phyloP scores from a whole-genome alignment of 2,888 invertebrate species.

The Pollenia amentaria region DNA sequence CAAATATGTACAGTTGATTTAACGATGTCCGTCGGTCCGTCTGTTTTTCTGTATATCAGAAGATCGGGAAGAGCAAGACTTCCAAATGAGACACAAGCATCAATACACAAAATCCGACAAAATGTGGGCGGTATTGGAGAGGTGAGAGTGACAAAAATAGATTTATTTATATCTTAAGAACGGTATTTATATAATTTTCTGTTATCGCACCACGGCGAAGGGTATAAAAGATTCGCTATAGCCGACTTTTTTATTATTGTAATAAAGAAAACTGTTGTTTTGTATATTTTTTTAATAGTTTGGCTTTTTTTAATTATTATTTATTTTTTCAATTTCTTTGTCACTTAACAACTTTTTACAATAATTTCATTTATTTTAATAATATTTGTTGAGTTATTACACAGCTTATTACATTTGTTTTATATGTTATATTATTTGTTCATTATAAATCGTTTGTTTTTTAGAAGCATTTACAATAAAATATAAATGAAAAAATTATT shows the following conservation, averaged over 20 bases:
- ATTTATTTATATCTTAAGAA: no score
- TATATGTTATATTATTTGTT: slow-evolving; percentile 47
- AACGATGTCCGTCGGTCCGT: no score
- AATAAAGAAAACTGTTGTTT: slow-evolving; percentile 22
- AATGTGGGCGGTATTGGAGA: no score
- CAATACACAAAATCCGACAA: no score
- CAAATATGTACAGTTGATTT: no score
- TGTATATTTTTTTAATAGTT: slow-evolving; percentile 58
- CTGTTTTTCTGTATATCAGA: no score
- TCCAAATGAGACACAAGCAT: no score
- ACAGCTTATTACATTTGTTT: slow-evolving; percentile 65
- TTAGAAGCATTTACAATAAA: slow-evolving; percentile 66
- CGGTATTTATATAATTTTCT: no score
- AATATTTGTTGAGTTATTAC: slow-evolving; percentile 73
- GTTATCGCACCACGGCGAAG: no score
- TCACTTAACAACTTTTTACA: slow-evolving; percentile 74
- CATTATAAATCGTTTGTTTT: slow-evolving; percentile 61
- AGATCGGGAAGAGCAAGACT: no score
- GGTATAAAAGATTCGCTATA: no score
- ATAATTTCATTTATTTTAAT: slow-evolving; percentile 62
- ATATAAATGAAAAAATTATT: slow-evolving; percentile 47
- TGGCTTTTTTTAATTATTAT: slow-evolving; percentile 58
- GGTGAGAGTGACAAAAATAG: no score
- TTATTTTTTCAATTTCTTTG: slow-evolving; percentile 47
- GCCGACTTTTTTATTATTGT: not conserved